Percentiles rank a stretch among this genome's conserved stretches.
These are phyloP conservation scores for Eumacrocentrus americanus DNA, from an alignment of 2,888 invertebrate genomes.

Conservation along the genomic window DNA sequence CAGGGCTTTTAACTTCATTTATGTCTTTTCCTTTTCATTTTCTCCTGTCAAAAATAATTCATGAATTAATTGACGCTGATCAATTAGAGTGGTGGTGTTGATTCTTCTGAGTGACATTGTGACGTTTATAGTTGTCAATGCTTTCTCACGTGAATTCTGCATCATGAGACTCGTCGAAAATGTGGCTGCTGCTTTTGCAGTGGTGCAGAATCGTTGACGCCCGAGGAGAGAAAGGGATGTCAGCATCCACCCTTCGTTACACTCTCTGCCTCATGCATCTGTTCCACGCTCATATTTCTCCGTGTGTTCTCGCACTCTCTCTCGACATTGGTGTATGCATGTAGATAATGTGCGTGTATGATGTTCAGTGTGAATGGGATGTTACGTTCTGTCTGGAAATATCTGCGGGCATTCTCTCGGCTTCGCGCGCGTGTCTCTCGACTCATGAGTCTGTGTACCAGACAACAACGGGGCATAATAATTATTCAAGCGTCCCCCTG, in stretches of 20 bases:
- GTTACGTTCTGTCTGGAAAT: conserved; percentile 28
- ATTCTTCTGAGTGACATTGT: no score
- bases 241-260: conserved; percentile 10
- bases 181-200: not conserved
- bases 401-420: conserved; percentile 28
- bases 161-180: not conserved
- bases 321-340: not conserved
- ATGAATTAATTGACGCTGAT: no score
- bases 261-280: not conserved
- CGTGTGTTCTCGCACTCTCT: no score
- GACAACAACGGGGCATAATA: conserved; percentile 22
- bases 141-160: no score
- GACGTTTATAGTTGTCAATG: no score
- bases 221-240: conserved; percentile 2
- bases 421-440: conserved; percentile 14
- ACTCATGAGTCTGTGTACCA: conserved; percentile 18
- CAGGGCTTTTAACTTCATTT: no score
- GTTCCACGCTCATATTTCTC: not conserved
- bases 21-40: no score
- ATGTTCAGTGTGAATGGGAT: conserved; percentile 25
- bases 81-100: no score
- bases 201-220: not conserved
- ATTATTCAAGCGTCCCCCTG: conserved; percentile 29
- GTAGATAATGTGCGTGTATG: conserved; percentile 13
- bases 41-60: no score